Conservation (phyloP, 53 echinoderm and acorn worm genomes). For the Crossaster papposus region DNA sequence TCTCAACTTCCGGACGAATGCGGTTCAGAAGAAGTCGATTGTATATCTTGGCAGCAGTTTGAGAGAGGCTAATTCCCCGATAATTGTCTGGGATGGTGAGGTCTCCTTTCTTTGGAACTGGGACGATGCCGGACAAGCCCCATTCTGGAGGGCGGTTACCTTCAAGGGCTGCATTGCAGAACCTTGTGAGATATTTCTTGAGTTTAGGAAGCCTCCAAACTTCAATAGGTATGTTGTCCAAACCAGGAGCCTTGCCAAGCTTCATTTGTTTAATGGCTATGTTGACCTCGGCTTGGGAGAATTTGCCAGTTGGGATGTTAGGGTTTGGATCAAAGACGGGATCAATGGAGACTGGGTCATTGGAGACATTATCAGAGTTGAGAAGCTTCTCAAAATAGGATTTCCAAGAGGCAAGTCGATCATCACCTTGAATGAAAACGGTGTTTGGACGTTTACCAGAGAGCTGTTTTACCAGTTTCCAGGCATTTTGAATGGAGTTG, state of each 20-base stretch:
- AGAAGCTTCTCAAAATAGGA: conserved; percentile 8
- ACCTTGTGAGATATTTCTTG: too few relatives aligned
- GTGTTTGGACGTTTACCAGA: not conserved
- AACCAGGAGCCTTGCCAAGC: too few relatives aligned
- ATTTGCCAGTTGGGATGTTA: not conserved
- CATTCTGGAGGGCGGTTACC: too few relatives aligned
- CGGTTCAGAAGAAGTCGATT: too few relatives aligned
- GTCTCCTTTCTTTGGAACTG: not conserved
- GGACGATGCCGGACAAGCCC: not conserved
- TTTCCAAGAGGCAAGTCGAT: not conserved
- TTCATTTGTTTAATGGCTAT: too few relatives aligned
- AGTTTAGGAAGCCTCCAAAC: too few relatives aligned
- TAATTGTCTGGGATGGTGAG: too few relatives aligned
- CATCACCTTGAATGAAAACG: conserved; percentile 3
- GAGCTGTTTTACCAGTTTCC: conserved; percentile 13
- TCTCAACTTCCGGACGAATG: too few relatives aligned
- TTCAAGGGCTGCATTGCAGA: too few relatives aligned
- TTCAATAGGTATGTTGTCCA: too few relatives aligned
- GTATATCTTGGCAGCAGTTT: too few relatives aligned
- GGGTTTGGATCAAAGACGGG: not conserved
- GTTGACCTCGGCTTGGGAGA: not conserved
- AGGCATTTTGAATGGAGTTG: not conserved
- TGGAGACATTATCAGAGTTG: not conserved
- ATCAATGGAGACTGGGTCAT: not conserved
- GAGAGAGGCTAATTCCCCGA: too few relatives aligned